Evolutionary conservation across 2,797 vertebrate species (phyloP), one percentile per base, ranked within the genome.

Genomic region (Pipistrellus pygmaeus): DNA sequence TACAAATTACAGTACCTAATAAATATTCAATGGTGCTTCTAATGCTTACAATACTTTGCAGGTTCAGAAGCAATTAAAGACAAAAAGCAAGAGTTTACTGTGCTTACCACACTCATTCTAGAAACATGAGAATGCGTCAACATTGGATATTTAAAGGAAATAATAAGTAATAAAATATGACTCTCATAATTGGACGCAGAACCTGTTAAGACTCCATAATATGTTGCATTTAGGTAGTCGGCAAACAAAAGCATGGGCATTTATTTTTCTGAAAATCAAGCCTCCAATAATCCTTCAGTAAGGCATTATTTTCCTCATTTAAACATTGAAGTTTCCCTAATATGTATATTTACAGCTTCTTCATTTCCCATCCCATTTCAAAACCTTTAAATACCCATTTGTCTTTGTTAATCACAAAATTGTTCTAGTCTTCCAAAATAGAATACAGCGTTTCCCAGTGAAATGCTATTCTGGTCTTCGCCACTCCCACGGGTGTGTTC

Each of bases 211-310:
- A 85, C 23, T 72, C 20, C 44, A 17, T 88, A 55, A 91, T 35
- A 57, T 85, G 48, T 9, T 51, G 18, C 7, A 27, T 30, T 69
- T 14, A 41, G 25, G 6, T 68, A 78, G 10, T 88, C 32, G 32
- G 11, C 38, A 76, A 46, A 73, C 17, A 81, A 20, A 88, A 27
- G 68, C 23, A 66, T 15, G 6, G 38, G 18, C 69, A 41, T 87
- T 88, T 85, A 71, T 88, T 88, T 81, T 91, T 85, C 8, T 71
- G 25, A 76, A 93, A 92, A 76, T 68, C 72, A 60, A 91, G 57
- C 9, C 15, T 68, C 5, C 6, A 41, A 20, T 76, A 78, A 46
- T 69, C n/a, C 30, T 69, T 93, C 18, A 38, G 11, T 38, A 71
- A 27, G 1, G 6, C 11, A n/a, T 88, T n/a, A 20, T 88, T 88